Evolutionary conservation across 2,113 vertebrate species (phyloP), one percentile per base, ranked within the genome.

Genomic region (Tachuris rubrigastra): DNA sequence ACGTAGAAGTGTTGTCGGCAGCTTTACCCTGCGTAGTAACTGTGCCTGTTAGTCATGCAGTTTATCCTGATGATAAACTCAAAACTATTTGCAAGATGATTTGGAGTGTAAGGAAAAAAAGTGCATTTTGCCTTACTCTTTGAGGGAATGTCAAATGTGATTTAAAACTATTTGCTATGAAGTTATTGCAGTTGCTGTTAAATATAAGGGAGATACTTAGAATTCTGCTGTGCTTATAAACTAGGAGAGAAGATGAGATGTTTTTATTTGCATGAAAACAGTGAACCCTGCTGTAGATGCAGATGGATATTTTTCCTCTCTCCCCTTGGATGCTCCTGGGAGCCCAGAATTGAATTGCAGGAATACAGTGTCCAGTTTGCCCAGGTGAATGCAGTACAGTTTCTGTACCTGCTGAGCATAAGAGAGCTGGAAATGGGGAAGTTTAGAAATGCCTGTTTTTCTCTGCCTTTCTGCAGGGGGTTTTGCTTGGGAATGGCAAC

Each of bases 11-110:
- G 62, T 23, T 94, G 84, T 91, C 87, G 79, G 66, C 75, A 93
- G 81, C 78, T 79, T 63, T 92, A 35, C 81, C 62, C 42, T 6
- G 62, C 49, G 66, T 53, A 56, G 67, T 83, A 79, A 46, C 90
- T 68, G 58, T 2, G 41, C 52, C 73, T 78, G 60, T 87, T 95
- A 91, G 66, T 96, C 89, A 76, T 62, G 85, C 74, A 68, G 78
- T 85, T 96, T 94, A 89, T 87, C 74, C 89, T 89, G 87, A 73
- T 87, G 78, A 82, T 58, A 82, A 89, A 94, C 82, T 49, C 74
- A 85, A 10, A 96, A 91, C 53, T 65, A 72, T 94, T 91, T 93
- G 58, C 41, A 46, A 69, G 41, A 56, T 95, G 91, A 91, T 87
- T 94, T 91, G 73, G 41, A 46, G 23, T 33, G 28, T 20, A 42